Evolutionary conservation across 2,113 vertebrate species (phyloP).

Genomic region (Butorides virescens): DNA sequence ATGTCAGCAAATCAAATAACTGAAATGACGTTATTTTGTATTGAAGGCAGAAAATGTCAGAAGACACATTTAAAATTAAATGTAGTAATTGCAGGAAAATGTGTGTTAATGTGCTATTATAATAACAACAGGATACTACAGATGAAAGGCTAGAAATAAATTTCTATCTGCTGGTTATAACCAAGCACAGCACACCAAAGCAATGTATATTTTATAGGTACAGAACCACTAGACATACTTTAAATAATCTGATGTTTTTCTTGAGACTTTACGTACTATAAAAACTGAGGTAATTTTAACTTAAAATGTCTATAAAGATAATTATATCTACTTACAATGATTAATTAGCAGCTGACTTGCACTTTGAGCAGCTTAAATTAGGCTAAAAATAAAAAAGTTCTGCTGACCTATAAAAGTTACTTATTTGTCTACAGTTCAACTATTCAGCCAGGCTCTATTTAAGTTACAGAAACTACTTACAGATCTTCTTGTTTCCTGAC

Average conservation of each 20-base stretch:
- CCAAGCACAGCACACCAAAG: not conserved
- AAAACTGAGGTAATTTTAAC: not conserved
- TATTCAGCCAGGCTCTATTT: not conserved
- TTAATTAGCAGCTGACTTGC: not conserved
- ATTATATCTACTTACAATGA: not conserved
- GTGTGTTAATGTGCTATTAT: constrained; percentile 3
- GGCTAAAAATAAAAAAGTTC: not conserved
- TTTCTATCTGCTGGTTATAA: not conserved
- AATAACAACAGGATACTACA: not conserved
- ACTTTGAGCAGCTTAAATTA: not conserved
- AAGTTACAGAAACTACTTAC: not conserved
- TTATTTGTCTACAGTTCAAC: not conserved
- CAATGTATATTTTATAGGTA: not conserved
- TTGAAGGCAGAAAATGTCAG: constrained; percentile 40
- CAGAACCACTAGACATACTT: not conserved
- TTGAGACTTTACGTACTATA: not conserved
- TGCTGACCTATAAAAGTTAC: not conserved
- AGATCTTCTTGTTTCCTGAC: not conserved
- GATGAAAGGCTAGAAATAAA: constrained; percentile 20
- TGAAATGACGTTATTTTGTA: constrained; percentile 14
- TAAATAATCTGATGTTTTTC: not conserved
- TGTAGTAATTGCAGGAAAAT: constrained; percentile 56
- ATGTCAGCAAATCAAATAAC: not conserved
- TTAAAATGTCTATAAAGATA: not conserved
- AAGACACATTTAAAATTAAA: constrained; percentile 50